Conservation (phyloP, 2,888 invertebrate genomes). For the Trichogramma dendrolimi region DNA sequence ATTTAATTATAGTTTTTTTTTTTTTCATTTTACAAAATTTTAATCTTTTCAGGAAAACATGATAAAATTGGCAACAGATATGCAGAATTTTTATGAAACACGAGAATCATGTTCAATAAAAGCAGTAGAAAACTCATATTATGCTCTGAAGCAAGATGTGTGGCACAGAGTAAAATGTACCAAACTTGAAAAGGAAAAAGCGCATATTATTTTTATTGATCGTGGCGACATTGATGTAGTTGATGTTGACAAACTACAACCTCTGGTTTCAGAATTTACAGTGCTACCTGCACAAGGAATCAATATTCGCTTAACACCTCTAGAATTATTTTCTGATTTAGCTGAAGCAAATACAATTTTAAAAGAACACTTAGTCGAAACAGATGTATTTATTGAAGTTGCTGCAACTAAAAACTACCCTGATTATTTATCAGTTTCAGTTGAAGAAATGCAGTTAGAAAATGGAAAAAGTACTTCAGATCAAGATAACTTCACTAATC, state of each 20-base stretch:
- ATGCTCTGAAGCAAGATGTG: conserved; percentile 4
- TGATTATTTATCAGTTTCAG: conserved; percentile 1
- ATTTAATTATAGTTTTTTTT: not conserved
- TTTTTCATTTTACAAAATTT: not conserved
- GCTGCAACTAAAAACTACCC: not conserved
- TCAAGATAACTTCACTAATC: not conserved
- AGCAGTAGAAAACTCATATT: not conserved
- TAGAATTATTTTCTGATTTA: conserved; percentile 5
- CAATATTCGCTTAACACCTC: conserved; percentile 1
- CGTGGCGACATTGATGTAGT: conserved; percentile 8
- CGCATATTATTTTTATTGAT: conserved; percentile 9
- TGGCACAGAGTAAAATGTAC: conserved; percentile 17
- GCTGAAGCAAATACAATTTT: not conserved
- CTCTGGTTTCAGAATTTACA: not conserved
- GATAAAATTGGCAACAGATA: not conserved
- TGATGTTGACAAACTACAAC: not conserved
- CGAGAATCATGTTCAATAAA: not conserved
- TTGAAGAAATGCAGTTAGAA: not conserved
- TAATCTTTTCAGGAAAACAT: conserved; percentile 7
- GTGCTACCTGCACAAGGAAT: conserved; percentile 16
- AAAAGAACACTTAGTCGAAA: not conserved
- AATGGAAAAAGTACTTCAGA: not conserved
- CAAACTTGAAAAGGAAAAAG: not conserved
- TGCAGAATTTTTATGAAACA: conserved; percentile 3
- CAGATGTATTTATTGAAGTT: not conserved